Percentiles rank a stretch among this genome's conserved stretches.
Evolutionary conservation across 2,113 vertebrate genomes (phyloP).

Genomic region (Poicephalus gulielmi): DNA sequence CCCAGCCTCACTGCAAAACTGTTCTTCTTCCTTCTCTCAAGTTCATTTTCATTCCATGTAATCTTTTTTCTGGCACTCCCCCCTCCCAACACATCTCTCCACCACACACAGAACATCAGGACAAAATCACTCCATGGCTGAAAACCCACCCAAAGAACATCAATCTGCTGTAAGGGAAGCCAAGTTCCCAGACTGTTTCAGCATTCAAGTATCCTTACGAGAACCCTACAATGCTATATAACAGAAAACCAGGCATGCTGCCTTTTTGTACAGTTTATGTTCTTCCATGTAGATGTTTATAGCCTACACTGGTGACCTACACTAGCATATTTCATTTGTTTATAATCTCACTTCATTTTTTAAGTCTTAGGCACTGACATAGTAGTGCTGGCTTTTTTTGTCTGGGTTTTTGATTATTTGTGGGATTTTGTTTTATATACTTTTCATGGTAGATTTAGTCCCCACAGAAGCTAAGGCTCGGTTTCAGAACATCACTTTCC

Average conservation of each 20-base stretch:
- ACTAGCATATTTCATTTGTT: not conserved
- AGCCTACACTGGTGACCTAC: not conserved
- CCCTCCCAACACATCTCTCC: not conserved
- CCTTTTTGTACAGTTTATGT: not conserved
- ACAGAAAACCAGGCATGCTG: not conserved
- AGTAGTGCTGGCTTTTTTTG: not conserved
- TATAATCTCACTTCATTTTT: not conserved
- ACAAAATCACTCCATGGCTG: constrained; percentile 46
- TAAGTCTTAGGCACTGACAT: not conserved
- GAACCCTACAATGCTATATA: constrained; percentile 30
- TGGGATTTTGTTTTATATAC: not conserved
- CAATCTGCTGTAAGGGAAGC: constrained; percentile 7
- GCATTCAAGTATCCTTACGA: constrained; percentile 18
- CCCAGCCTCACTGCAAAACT: not conserved
- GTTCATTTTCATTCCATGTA: constrained; percentile 2
- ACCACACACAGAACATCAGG: constrained; percentile 37
- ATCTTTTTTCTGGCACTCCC: not conserved
- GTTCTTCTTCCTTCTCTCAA: not conserved
- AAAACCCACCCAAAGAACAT: constrained; percentile 30
- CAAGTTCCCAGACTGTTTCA: constrained; percentile 34
- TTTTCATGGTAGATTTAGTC: not conserved
- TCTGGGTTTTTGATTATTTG: not conserved
- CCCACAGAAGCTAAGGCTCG: not conserved
- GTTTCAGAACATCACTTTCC: not conserved
- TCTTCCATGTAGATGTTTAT: constrained; percentile 1